Evolutionary conservation across 2,888 invertebrate species (phyloP).

Genomic region (Archips crataeganus): DNA sequence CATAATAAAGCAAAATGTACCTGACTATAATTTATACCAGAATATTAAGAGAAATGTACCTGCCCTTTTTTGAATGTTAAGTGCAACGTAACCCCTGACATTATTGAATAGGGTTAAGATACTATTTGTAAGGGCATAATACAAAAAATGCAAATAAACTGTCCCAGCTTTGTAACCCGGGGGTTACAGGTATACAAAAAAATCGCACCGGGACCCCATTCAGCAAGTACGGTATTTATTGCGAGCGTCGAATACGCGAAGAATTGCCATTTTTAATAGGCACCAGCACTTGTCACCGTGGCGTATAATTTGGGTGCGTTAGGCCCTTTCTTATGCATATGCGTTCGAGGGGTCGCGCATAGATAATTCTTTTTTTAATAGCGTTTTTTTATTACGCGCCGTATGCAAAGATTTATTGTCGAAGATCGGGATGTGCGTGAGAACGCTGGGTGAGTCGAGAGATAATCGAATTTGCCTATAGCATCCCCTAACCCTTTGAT

Average conservation of each 20-base stretch:
- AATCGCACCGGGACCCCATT: constrained; percentile 63
- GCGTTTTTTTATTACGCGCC: constrained; percentile 76
- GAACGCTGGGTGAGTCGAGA: constrained; percentile 65
- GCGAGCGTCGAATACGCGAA: constrained; percentile 47
- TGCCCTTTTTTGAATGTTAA: constrained; percentile 86
- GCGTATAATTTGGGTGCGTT: constrained; percentile 83
- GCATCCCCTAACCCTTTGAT: constrained; percentile 78
- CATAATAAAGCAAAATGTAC: constrained; percentile 84
- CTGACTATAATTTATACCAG: constrained; percentile 87
- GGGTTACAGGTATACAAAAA: constrained; percentile 81
- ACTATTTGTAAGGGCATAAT: constrained; percentile 83
- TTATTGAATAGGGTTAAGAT: constrained; percentile 85
- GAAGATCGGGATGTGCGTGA: constrained; percentile 81
- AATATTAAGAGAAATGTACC: constrained; percentile 86
- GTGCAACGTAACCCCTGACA: constrained; percentile 86
- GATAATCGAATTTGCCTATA: constrained; percentile 86
- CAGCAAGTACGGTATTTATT: constrained; percentile 68
- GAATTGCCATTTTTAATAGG: constrained; percentile 63
- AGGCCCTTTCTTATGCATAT: constrained; percentile 81
- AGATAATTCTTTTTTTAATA: constrained; percentile 83
- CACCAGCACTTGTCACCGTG: constrained; percentile 80
- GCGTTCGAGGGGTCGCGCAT: constrained; percentile 72
- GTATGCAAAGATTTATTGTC: constrained; percentile 85
- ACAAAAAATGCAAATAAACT: constrained; percentile 85
- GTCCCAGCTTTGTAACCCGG: constrained; percentile 73